Conservation (phyloP, 2,888 invertebrate genomes). For the Aspidapion aeneum region DNA sequence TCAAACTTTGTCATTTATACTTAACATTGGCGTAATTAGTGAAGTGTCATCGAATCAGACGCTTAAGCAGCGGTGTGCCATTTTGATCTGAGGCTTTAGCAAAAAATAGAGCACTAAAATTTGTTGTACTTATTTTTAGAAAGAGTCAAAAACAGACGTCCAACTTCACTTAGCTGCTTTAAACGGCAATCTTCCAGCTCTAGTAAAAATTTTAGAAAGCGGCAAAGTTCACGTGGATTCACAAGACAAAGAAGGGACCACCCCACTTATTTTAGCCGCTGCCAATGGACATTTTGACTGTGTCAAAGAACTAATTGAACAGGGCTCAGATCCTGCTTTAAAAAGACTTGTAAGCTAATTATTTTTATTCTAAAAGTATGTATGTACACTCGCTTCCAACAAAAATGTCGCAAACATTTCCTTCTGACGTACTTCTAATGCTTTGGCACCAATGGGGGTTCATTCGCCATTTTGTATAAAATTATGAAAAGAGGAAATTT, state of each 20-base stretch:
- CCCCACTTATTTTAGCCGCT: constrained; percentile 86
- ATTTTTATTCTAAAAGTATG: not conserved
- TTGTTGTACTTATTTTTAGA: constrained; percentile 53
- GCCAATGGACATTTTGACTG: constrained; percentile 89
- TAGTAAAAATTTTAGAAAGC: constrained; percentile 80
- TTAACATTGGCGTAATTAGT: too few relatives aligned
- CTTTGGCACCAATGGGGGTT: too few relatives aligned
- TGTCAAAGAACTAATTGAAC: constrained; percentile 80
- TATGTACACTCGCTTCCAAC: not conserved
- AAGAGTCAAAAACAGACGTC: constrained; percentile 90
- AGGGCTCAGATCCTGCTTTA: constrained; percentile 87
- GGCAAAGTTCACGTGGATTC: constrained; percentile 95
- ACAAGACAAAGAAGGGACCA: constrained; percentile 93
- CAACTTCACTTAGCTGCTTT: constrained; percentile 89
- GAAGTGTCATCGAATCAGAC: too few relatives aligned
- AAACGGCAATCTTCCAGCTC: constrained; percentile 74
- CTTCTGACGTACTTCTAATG: too few relatives aligned
- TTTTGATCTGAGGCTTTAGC: too few relatives aligned
- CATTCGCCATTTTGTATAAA: too few relatives aligned
- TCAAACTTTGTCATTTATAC: too few relatives aligned
- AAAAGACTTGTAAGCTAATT: constrained; percentile 64
- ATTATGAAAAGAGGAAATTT: too few relatives aligned
- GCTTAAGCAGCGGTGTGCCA: too few relatives aligned
- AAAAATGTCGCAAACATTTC: too few relatives aligned
- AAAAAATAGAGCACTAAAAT: not conserved